These are phyloP conservation scores for Neoitamus cyanurus DNA, from an alignment of 2,888 invertebrate genomes.

Conservation along the genomic window DNA sequence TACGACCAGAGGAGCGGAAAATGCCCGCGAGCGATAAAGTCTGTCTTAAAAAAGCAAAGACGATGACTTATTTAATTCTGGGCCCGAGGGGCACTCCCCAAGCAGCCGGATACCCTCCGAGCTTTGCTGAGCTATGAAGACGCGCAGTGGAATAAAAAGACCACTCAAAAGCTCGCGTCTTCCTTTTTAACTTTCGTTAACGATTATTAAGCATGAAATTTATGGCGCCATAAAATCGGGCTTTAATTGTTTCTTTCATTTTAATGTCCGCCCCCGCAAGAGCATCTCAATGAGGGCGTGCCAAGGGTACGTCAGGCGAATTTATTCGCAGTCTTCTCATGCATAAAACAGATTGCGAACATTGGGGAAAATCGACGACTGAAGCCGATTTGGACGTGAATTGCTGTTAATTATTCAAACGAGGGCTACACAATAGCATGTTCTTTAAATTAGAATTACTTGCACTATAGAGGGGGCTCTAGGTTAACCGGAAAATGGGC, in stretches of 20 bases:
- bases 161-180: not conserved
- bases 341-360: not conserved
- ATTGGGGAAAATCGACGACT: not conserved
- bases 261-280: not conserved
- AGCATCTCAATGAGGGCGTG: not conserved
- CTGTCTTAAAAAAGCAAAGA: not conserved
- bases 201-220: slow-evolving; percentile 46
- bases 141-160: not conserved
- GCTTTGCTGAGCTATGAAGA: not conserved
- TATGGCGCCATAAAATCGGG: slow-evolving; percentile 45
- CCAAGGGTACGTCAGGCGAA: not conserved
- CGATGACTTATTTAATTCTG: slow-evolving; percentile 5
- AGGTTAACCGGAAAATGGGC: not conserved
- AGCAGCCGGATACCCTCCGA: not conserved
- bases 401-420: not conserved
- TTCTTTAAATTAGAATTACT: not conserved
- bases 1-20: not conserved
- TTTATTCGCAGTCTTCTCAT: not conserved
- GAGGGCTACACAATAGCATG: not conserved
- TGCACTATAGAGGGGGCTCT: not conserved
- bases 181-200: slow-evolving; percentile 44
- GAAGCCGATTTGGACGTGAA: not conserved
- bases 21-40: not conserved
- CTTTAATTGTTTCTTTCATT: slow-evolving; percentile 30
- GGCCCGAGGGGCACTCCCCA: not conserved